phyloP scores from a whole-genome alignment of 2,888 invertebrate species.

The Nysson spinosus region DNA sequence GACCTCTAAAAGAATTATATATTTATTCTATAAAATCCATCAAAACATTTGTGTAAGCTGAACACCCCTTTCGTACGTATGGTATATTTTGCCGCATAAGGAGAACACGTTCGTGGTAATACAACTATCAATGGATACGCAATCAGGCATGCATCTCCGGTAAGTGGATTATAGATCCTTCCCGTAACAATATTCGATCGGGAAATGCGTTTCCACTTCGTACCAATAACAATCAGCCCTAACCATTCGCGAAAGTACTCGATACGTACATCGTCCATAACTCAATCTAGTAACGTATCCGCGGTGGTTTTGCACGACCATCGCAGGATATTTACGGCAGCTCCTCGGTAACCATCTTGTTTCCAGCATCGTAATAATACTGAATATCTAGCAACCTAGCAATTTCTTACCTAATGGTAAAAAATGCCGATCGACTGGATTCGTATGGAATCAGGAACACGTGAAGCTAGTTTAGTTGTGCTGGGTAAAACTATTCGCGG shows the following conservation, averaged over 20 bases:
- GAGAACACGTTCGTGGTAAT: background rate
- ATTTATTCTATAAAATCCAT: too few species aligned
- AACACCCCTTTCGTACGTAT: too few species aligned
- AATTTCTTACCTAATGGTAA: conserved; percentile 47
- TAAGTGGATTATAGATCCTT: conserved; percentile 18
- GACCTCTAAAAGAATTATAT: too few species aligned
- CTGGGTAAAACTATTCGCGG: conserved; percentile 18
- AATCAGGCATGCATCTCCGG: background rate
- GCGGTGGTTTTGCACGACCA: conserved; percentile 16
- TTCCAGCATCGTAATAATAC: conserved; percentile 42
- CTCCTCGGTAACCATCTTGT: conserved; percentile 37
- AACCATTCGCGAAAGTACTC: conserved; percentile 9
- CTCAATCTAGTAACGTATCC: conserved; percentile 30
- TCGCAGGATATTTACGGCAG: conserved; percentile 19
- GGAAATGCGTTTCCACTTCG: background rate
- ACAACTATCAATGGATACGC: background rate
- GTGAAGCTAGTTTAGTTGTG: conserved; percentile 32
- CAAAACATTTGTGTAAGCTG: too few species aligned
- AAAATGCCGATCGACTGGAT: conserved; percentile 36
- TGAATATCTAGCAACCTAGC: conserved; percentile 40
- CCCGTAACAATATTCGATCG: conserved; percentile 3
- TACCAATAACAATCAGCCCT: conserved; percentile 1
- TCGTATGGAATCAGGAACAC: conserved; percentile 40
- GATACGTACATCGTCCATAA: conserved; percentile 20
- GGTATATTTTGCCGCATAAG: background rate